A percentile compares a stretch with the other conserved stretches of the same genome.
Conservation (phyloP, 2,888 invertebrate species). For the Nomada ferruginata region DNA sequence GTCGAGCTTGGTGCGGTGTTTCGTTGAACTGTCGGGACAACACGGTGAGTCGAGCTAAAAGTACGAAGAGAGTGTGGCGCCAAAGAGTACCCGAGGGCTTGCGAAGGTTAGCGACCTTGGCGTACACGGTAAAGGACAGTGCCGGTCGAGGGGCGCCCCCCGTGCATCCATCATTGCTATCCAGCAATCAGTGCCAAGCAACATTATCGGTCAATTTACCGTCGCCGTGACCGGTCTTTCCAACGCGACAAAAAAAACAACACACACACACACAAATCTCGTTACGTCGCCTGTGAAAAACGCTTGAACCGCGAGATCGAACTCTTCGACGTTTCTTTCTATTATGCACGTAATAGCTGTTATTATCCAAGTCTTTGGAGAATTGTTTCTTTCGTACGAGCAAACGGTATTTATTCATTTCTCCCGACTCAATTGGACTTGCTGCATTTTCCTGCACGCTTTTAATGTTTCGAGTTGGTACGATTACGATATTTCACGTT, state of each 20-base stretch:
- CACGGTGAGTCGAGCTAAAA: slow-evolving; percentile 48
- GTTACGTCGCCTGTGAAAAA: slow-evolving; percentile 46
- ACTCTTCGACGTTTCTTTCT: slow-evolving; percentile 33
- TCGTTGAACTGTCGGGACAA: not conserved
- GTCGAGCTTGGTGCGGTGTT: not conserved
- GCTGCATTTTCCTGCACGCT: not conserved
- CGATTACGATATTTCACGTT: no score
- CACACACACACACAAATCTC: slow-evolving; percentile 46
- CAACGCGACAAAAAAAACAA: slow-evolving; percentile 45
- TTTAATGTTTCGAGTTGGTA: no score
- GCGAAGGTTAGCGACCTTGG: slow-evolving; percentile 70
- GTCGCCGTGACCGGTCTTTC: slow-evolving; percentile 62
- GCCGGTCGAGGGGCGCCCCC: slow-evolving; percentile 56
- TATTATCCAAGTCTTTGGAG: not conserved
- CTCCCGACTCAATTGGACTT: not conserved
- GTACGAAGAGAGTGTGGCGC: slow-evolving; percentile 74
- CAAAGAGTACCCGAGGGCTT: slow-evolving; percentile 75
- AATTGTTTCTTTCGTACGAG: slow-evolving; percentile 2
- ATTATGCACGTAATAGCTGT: not conserved
- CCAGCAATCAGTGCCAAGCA: slow-evolving; percentile 76
- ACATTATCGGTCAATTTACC: slow-evolving; percentile 77
- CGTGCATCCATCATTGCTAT: slow-evolving; percentile 77
- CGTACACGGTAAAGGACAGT: slow-evolving; percentile 67
- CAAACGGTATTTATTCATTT: slow-evolving; percentile 19
- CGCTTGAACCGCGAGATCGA: slow-evolving; percentile 6